phyloP scores from a whole-genome alignment of 2,113 vertebrate genomes.

The Cebidichthys violaceus region DNA sequence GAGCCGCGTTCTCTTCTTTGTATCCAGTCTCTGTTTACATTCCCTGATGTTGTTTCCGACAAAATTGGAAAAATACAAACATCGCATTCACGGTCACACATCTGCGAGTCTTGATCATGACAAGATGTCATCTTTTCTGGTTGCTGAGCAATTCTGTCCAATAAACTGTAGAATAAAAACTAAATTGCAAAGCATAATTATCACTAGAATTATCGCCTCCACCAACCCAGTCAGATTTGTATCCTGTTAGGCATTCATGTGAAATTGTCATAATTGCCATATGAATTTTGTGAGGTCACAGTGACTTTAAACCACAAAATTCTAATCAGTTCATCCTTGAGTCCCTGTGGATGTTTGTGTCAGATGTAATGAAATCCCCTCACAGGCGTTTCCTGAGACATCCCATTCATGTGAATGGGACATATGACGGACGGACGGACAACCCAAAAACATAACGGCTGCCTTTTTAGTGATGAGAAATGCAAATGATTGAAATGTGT shows the following conservation, averaged over 20 bases:
- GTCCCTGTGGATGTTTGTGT: not conserved
- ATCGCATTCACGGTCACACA: not conserved
- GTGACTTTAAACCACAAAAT: not conserved
- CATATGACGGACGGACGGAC: not conserved
- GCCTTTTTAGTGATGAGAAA: conserved; percentile 10
- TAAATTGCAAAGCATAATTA: conserved; percentile 26
- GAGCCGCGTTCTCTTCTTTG: conserved; percentile 5
- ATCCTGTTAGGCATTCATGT: not conserved
- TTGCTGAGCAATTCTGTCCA: conserved; percentile 11
- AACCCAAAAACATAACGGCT: not conserved
- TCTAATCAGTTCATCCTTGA: not conserved
- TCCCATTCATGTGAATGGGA: not conserved
- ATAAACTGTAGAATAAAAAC: conserved; percentile 17
- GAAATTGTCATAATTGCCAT: not conserved
- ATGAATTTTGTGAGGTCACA: not conserved
- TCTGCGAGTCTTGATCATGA: conserved; percentile 7
- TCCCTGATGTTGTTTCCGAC: not conserved
- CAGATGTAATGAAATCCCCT: not conserved
- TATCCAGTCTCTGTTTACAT: conserved; percentile 11
- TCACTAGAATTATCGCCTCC: not conserved
- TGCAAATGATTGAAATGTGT: conserved; percentile 28
- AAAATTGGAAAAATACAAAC: conserved; percentile 22
- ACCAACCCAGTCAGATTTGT: not conserved
- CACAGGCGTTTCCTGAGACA: not conserved
- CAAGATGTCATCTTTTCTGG: not conserved